phyloP scores from a whole-genome alignment of 23 tunicate genomes.

The Halocynthia aurantium region DNA sequence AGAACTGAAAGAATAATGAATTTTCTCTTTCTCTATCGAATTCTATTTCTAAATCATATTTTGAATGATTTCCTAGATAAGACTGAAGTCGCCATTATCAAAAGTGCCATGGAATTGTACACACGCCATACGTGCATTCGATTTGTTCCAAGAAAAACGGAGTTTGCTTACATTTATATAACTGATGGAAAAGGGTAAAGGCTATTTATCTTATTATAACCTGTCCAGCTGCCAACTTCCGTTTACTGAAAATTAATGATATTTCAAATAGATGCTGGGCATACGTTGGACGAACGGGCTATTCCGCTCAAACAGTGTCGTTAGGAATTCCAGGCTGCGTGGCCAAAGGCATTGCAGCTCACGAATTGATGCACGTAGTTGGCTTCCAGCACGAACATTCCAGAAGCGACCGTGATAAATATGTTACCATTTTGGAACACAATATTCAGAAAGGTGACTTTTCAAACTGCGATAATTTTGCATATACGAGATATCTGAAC shows the following conservation, averaged over 20 bases:
- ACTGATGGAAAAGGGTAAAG: constrained; percentile 66
- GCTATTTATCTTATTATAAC: background rate
- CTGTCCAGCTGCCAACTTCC: background rate
- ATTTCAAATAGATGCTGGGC: constrained; percentile 77
- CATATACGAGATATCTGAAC: background rate
- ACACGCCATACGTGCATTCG: constrained; percentile 81
- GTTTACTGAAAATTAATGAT: background rate
- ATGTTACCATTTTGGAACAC: constrained; percentile 59
- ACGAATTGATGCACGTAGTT: constrained; percentile 96
- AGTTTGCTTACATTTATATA: constrained; percentile 62
- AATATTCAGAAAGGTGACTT: constrained; percentile 67
- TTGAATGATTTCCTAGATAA: constrained; percentile 29
- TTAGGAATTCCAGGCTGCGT: constrained; percentile 96
- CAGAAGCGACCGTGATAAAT: constrained; percentile 91
- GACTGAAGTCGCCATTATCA: constrained; percentile 55
- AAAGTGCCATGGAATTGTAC: constrained; percentile 65
- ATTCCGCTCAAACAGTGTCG: constrained; percentile 74
- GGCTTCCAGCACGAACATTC: constrained; percentile 99
- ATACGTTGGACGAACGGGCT: constrained; percentile 89
- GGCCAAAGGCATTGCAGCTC: constrained; percentile 71
- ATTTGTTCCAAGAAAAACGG: constrained; percentile 63
- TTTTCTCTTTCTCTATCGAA: background rate
- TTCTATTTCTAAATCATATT: background rate
- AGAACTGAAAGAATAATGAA: too few relatives aligned
- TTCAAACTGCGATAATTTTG: background rate